These are phyloP conservation scores for Aurelia aurita DNA, from an alignment of 30 jellyfish, hydroid and myxozoan genomes.

Conservation along the genomic window DNA sequence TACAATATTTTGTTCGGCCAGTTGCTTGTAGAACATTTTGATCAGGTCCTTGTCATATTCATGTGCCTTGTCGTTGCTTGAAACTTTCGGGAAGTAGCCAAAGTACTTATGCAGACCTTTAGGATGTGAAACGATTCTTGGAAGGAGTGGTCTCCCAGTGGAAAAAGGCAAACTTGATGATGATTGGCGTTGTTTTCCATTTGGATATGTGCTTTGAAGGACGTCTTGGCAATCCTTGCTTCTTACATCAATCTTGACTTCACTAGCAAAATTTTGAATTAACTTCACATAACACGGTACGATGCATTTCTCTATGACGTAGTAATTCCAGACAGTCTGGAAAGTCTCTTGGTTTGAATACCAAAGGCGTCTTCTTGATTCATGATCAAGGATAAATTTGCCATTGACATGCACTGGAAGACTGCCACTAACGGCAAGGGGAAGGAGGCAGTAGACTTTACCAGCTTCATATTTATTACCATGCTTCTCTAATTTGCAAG, in stretches of 20 bases:
- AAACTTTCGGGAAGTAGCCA: slow-evolving; percentile 9
- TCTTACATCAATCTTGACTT: not conserved
- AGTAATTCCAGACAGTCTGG: slow-evolving; percentile 69
- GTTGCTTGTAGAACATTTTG: slow-evolving; percentile 31
- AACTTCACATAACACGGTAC: slow-evolving; percentile 69
- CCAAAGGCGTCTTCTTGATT: slow-evolving; percentile 79
- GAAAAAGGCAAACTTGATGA: not conserved
- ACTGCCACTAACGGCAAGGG: slow-evolving; percentile 47
- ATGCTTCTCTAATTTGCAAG: not conserved
- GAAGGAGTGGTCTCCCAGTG: not conserved
- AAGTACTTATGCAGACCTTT: not conserved
- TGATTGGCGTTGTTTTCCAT: not conserved
- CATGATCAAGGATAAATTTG: slow-evolving; percentile 74
- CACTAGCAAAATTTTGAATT: not conserved
- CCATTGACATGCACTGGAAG: slow-evolving; percentile 79
- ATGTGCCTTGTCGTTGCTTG: not conserved
- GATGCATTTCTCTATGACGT: slow-evolving; percentile 64
- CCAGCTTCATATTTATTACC: not conserved
- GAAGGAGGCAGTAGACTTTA: slow-evolving; percentile 75
- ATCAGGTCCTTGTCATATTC: slow-evolving; percentile 37
- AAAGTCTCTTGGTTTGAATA: slow-evolving; percentile 26
- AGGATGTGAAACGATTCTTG: slow-evolving; percentile 2
- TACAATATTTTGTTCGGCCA: not conserved
- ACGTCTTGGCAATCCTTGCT: not conserved
- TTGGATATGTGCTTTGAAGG: slow-evolving; percentile 7